Percentiles rank a stretch among this genome's conserved stretches.
These are phyloP conservation scores for Myoxocephalus aenaeus DNA, from an alignment of 2,797 vertebrate species.

Conservation along the genomic window DNA sequence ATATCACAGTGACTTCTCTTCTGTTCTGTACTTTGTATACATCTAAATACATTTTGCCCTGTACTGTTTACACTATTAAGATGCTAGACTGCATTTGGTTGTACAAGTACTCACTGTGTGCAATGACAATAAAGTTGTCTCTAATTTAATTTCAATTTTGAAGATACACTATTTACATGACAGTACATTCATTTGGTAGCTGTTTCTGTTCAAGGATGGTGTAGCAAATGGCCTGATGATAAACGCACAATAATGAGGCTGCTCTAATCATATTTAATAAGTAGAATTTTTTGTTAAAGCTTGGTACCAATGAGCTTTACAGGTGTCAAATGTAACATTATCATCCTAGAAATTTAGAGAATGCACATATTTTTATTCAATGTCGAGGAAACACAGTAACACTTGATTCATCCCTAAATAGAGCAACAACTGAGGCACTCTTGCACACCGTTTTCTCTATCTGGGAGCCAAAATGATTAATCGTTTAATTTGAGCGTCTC, in stretches of 20 bases:
- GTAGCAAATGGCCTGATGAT: not conserved
- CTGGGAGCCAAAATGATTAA: not conserved
- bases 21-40: not conserved
- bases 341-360: not conserved
- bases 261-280: not conserved
- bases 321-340: not conserved
- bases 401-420: not conserved
- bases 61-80: not conserved
- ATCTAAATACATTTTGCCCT: not conserved
- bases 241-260: conserved; percentile 4
- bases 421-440: not conserved
- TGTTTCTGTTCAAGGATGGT: not conserved
- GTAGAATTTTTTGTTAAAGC: not conserved
- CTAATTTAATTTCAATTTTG: not conserved
- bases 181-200: not conserved
- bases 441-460: not conserved
- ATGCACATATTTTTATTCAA: not conserved
- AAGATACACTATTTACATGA: not conserved
- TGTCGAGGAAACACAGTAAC: not conserved
- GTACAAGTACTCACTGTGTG: not conserved
- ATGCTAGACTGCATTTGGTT: not conserved
- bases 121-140: not conserved
- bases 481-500: conserved; percentile 36
- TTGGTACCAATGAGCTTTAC: not conserved
- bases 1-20: not conserved